phyloP scores from a whole-genome alignment of 2,113 vertebrate species.

The Passerina amoena region DNA sequence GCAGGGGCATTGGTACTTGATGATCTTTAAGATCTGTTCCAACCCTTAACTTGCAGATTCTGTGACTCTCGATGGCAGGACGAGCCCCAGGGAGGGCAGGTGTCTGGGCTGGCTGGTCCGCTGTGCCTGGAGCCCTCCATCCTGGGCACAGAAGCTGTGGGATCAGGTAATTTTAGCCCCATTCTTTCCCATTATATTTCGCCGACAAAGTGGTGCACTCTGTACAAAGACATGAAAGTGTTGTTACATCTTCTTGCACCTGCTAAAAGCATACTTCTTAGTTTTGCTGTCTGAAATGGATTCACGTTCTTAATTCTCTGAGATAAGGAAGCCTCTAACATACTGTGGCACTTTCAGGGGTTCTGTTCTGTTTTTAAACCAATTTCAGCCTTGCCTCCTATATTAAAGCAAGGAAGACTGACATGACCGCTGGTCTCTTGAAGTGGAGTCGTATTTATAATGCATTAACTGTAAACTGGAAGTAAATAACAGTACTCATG shows the following conservation, averaged over 20 bases:
- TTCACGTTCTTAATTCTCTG: rapidly evolving
- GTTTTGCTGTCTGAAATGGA: neutral
- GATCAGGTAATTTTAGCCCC: rapidly evolving
- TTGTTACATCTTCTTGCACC: rapidly evolving
- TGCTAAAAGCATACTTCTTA: neutral
- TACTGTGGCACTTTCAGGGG: neutral
- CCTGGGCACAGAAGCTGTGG: too few relatives aligned
- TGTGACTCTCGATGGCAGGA: neutral
- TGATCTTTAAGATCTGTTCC: too few relatives aligned
- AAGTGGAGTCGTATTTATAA: neutral
- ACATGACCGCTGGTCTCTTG: neutral
- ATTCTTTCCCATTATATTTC: rapidly evolving
- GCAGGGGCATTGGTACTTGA: too few relatives aligned
- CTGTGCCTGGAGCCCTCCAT: rapidly evolving
- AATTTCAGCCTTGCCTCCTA: neutral
- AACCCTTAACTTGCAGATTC: too few relatives aligned
- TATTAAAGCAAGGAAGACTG: neutral
- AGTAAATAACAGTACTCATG: rapidly evolving
- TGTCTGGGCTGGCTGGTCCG: neutral
- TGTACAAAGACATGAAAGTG: rapidly evolving
- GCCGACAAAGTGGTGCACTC: neutral
- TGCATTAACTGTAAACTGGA: neutral
- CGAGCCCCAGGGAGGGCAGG: rapidly evolving
- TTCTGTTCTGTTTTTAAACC: neutral
- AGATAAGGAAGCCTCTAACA: neutral